Percentiles rank a stretch among this genome's conserved stretches.
phyloP scores from a whole-genome alignment of 2,888 invertebrate genomes.

The Sphecodes monilicornis region DNA sequence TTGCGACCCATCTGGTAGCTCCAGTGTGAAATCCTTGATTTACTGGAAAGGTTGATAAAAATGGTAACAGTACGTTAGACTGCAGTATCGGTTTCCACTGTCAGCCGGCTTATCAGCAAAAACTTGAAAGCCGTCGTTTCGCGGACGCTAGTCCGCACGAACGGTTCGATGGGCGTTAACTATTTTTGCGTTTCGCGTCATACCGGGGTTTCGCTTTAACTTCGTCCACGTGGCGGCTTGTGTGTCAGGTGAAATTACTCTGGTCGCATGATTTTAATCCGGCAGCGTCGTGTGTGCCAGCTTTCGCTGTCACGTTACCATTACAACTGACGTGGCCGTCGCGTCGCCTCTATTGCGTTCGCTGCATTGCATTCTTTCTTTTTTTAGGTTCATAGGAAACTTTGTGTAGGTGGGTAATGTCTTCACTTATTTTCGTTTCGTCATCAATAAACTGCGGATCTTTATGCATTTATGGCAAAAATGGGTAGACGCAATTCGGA shows the following conservation, averaged over 20 bases:
- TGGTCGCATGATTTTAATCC: constrained; percentile 58
- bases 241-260: constrained; percentile 58
- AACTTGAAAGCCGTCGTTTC: constrained; percentile 39
- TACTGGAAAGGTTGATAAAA: neutral
- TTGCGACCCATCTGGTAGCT: neutral
- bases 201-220: constrained; percentile 32
- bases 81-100: constrained; percentile 5
- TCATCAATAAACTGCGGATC: too few relatives aligned
- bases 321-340: constrained; percentile 40
- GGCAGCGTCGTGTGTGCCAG: constrained; percentile 20
- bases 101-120: constrained; percentile 49
- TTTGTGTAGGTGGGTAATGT: neutral
- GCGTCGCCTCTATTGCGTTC: constrained; percentile 3
- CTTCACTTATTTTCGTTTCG: neutral
- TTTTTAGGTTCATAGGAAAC: neutral
- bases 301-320: constrained; percentile 59
- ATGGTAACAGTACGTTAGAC: neutral
- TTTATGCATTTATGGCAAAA: too few relatives aligned
- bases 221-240: constrained; percentile 41
- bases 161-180: constrained; percentile 50
- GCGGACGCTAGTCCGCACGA: constrained; percentile 21
- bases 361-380: neutral
- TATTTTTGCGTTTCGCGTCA: constrained; percentile 46
- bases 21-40: neutral
- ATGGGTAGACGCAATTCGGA: too few relatives aligned